phyloP scores from a whole-genome alignment of 2,797 vertebrate species.

The Pipistrellus kuhlii region DNA sequence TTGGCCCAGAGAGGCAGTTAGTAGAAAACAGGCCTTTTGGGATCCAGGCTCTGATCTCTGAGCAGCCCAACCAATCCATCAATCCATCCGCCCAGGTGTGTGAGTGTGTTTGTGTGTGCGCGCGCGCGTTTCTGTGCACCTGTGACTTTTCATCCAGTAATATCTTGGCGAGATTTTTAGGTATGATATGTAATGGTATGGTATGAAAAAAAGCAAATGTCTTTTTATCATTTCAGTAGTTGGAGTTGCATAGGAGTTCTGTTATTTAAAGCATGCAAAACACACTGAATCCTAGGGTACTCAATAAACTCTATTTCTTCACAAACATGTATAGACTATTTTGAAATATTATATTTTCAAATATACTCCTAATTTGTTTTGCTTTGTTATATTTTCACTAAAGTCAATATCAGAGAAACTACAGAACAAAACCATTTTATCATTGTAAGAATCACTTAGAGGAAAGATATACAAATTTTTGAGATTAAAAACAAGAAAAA shows the following conservation, averaged over 20 bases:
- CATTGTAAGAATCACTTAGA: not conserved
- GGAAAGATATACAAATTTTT: not conserved
- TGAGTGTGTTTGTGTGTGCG: not conserved
- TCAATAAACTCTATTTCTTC: not conserved
- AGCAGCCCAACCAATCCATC: too few relatives aligned
- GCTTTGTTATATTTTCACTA: not conserved
- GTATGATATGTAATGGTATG: not conserved
- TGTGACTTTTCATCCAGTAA: not conserved
- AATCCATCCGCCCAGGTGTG: not conserved
- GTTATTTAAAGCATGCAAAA: not conserved
- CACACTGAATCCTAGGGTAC: not conserved
- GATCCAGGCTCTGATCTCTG: not conserved
- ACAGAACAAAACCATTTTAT: not conserved
- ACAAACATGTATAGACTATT: not conserved
- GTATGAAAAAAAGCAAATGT: not conserved
- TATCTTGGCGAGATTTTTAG: not conserved
- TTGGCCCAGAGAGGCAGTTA: not conserved
- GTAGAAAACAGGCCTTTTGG: not conserved
- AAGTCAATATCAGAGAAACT: not conserved
- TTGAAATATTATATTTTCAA: slow-evolving; percentile 38
- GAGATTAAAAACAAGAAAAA: not conserved
- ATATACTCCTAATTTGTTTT: not conserved
- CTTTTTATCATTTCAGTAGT: not conserved
- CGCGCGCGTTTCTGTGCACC: not conserved
- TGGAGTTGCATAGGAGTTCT: not conserved